Conservation (phyloP, 2,888 invertebrate genomes). For the Prosapia bicincta region DNA sequence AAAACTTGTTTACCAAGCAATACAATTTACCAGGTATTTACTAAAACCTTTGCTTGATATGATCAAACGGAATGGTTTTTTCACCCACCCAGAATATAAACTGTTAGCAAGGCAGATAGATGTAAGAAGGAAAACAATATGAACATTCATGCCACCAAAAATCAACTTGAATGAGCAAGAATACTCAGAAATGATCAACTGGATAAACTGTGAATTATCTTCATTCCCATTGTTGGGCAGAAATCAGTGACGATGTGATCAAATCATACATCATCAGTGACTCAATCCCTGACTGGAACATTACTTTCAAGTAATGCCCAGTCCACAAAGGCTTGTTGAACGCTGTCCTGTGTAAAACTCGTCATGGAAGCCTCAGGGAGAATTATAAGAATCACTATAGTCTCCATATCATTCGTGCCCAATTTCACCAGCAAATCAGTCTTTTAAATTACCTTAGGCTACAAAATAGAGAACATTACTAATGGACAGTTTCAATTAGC, state of each 20-base stretch:
- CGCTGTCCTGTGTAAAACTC: conserved; percentile 30
- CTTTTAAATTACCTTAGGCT: conserved; percentile 6
- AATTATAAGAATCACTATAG: conserved; percentile 25
- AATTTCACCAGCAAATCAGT: conserved; percentile 22
- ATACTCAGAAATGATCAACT: conserved; percentile 11
- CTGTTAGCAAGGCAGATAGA: conserved; percentile 13
- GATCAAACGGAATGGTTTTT: conserved; percentile 10
- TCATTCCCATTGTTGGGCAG: neutral
- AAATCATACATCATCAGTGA: conserved; percentile 8
- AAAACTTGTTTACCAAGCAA: conserved; percentile 12
- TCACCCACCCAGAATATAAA: neutral
- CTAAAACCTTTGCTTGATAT: neutral
- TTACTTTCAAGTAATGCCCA: conserved; percentile 1
- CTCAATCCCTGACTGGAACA: conserved; percentile 4
- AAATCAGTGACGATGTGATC: no score
- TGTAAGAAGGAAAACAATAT: conserved; percentile 12
- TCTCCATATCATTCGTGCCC: conserved; percentile 26
- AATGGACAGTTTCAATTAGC: no score
- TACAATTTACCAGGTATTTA: conserved; percentile 9
- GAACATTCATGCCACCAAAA: neutral
- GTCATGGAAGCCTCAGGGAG: conserved; percentile 19
- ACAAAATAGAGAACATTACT: no score
- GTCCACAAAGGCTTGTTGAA: conserved; percentile 20
- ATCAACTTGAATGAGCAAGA: neutral
- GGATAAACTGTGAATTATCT: neutral